Conservation (phyloP, 1,140 invertebrate species). For the Dreissena rostriformis region DNA sequence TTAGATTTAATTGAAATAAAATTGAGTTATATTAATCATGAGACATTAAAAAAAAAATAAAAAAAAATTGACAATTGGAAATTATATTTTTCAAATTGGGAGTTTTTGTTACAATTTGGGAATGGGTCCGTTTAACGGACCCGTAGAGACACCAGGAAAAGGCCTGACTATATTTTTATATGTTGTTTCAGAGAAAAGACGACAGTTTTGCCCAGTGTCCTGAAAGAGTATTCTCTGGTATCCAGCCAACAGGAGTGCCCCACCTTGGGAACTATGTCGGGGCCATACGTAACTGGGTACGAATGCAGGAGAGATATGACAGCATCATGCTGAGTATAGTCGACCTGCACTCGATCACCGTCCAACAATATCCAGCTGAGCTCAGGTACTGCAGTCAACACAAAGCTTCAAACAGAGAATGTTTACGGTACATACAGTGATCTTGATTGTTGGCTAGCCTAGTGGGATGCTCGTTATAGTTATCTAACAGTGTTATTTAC, state of each 20-base stretch:
- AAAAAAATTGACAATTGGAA: no score
- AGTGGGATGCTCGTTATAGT: no score
- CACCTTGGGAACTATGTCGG: constrained; percentile 99
- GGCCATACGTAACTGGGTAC: constrained; percentile 93
- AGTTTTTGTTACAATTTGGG: no score
- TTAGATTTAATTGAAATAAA: no score
- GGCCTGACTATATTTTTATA: no score
- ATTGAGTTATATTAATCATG: no score
- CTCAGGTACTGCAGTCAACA: constrained; percentile 81
- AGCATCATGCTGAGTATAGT: constrained; percentile 91
- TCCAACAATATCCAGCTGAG: constrained; percentile 88
- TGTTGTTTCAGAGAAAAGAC: background rate
- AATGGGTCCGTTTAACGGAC: no score
- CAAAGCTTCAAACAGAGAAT: background rate
- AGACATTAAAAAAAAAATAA: no score
- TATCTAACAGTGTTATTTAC: no score
- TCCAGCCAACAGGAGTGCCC: constrained; percentile 96
- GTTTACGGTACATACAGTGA: background rate
- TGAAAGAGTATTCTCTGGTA: constrained; percentile 88
- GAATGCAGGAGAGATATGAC: constrained; percentile 87
- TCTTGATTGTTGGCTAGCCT: background rate
- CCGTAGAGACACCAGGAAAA: no score
- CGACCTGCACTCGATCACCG: constrained; percentile 97
- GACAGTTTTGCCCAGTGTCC: constrained; percentile 27
- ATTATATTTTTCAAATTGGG: no score